phyloP scores from a whole-genome alignment of 1,140 invertebrate genomes.

The Drosophila kanapiae region DNA sequence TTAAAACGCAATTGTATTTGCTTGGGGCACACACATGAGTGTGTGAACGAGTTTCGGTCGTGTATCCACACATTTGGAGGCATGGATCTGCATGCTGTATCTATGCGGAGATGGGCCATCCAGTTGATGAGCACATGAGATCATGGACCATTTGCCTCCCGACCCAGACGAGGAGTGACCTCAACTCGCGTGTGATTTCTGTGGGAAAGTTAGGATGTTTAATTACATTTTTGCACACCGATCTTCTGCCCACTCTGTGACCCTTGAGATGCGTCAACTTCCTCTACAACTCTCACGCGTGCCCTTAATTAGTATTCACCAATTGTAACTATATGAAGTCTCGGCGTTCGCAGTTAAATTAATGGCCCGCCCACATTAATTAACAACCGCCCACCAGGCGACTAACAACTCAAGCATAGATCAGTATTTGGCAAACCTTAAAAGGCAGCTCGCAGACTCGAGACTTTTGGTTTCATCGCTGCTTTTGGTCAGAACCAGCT shows the following conservation, averaged over 20 bases:
- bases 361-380: slow-evolving; percentile 68
- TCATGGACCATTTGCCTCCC: slow-evolving; percentile 48
- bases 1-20: slow-evolving; percentile 77
- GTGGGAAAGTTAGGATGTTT: slow-evolving; percentile 20
- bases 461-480: slow-evolving; percentile 32
- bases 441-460: slow-evolving; percentile 21
- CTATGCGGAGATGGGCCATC: slow-evolving; percentile 38
- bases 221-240: slow-evolving; percentile 18
- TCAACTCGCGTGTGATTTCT: slow-evolving; percentile 17
- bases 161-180: slow-evolving; percentile 23
- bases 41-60: slow-evolving; percentile 30
- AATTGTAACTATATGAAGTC: slow-evolving; percentile 41
- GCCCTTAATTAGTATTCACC: slow-evolving; percentile 66
- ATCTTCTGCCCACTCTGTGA: slow-evolving; percentile 49
- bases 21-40: slow-evolving; percentile 29
- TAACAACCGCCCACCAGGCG: slow-evolving; percentile 58
- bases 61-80: not conserved
- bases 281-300: slow-evolving; percentile 42
- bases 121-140: slow-evolving; percentile 62
- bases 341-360: slow-evolving; percentile 41
- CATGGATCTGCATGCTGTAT: slow-evolving; percentile 34
- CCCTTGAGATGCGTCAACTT: slow-evolving; percentile 47
- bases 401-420: slow-evolving; percentile 25
- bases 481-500: slow-evolving; percentile 49
- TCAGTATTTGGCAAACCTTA: slow-evolving; percentile 43